phyloP scores from a whole-genome alignment of 2,113 vertebrate species.

The Clarias macrocephalus region DNA sequence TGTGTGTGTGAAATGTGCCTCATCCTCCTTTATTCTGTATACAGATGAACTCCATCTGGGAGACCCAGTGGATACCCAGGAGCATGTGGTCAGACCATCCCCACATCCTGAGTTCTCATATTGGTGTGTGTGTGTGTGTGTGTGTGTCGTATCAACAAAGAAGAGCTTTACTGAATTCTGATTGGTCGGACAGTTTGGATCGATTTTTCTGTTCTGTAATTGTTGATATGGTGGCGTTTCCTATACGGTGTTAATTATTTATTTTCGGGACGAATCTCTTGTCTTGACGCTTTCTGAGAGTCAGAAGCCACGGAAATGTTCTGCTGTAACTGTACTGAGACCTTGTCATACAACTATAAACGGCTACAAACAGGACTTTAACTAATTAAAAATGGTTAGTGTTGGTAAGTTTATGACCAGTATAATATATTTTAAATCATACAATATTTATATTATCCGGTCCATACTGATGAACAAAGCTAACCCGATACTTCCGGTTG shows the following conservation, averaged over 20 bases:
- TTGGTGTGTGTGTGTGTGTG: background rate
- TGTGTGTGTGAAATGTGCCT: slow-evolving; percentile 1
- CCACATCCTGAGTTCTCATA: background rate
- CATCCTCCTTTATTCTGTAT: background rate
- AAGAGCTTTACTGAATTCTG: background rate
- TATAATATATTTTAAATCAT: too few species aligned
- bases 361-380: background rate
- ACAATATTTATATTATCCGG: background rate
- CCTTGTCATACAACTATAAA: background rate
- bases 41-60: slow-evolving; percentile 11
- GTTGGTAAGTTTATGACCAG: background rate
- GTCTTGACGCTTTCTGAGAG: background rate
- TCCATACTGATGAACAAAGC: background rate
- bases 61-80: slow-evolving; percentile 4
- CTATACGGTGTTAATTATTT: background rate
- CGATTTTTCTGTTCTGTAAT: background rate
- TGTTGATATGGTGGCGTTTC: background rate
- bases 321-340: background rate
- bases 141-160: background rate
- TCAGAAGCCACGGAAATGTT: background rate
- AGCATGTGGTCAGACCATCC: background rate
- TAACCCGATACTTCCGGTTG: background rate
- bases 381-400: background rate
- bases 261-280: background rate
- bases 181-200: background rate